Conservation (phyloP, 2,113 vertebrate genomes). For the Lepisosteus oculatus region DNA sequence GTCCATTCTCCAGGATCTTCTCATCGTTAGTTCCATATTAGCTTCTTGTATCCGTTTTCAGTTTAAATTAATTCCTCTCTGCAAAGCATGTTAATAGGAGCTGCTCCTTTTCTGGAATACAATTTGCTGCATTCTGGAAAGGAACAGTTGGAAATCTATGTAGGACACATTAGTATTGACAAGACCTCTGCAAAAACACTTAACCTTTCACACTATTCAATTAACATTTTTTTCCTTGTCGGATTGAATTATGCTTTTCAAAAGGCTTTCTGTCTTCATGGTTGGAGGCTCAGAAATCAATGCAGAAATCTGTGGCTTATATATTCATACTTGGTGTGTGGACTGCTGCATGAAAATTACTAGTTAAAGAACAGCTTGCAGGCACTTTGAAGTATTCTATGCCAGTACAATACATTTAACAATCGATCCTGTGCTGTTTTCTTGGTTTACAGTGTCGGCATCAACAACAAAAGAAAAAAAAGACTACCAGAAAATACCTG, state of each 20-base stretch:
- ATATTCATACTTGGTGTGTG: background rate
- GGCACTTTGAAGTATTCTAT: too few species aligned
- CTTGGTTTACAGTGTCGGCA: background rate
- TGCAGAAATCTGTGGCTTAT: slow-evolving; percentile 3
- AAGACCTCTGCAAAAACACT: slow-evolving; percentile 11
- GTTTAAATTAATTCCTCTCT: background rate
- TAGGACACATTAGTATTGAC: slow-evolving; percentile 12
- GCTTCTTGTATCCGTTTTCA: background rate
- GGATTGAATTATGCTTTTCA: slow-evolving; percentile 16
- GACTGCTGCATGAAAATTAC: background rate
- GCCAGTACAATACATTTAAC: too few species aligned
- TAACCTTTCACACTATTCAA: slow-evolving; percentile 26
- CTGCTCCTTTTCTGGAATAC: background rate
- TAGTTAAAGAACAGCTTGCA: too few species aligned
- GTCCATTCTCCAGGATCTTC: background rate
- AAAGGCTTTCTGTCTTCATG: slow-evolving; percentile 16
- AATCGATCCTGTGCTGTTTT: background rate
- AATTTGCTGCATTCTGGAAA: background rate
- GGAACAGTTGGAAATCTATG: slow-evolving; percentile 5
- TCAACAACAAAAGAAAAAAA: too few species aligned
- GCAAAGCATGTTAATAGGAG: background rate
- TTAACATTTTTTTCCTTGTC: slow-evolving; percentile 21
- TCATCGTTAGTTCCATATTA: background rate
- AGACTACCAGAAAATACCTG: too few species aligned
- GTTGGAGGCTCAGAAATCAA: slow-evolving; percentile 18